Evolutionary conservation across 2,797 vertebrate species (phyloP).

Genomic region (Amblyopsis hoosieri): DNA sequence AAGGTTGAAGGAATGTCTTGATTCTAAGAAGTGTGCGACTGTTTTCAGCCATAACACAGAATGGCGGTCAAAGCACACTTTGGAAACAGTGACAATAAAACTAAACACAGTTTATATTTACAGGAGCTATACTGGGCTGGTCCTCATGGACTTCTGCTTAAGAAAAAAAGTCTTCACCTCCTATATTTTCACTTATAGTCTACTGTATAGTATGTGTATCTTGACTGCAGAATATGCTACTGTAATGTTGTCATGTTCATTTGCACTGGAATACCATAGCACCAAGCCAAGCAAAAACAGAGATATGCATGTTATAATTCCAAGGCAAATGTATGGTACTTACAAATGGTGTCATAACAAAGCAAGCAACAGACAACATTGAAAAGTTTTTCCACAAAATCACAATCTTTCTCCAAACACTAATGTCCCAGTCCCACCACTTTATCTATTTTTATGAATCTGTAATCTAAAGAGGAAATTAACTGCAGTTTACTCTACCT

Average conservation of each 20-base stretch:
- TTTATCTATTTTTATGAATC: conserved; percentile 3
- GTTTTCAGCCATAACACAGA: conserved; percentile 47
- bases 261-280: not conserved
- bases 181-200: too few species aligned
- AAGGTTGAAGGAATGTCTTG: conserved; percentile 9
- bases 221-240: too few species aligned
- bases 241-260: too few species aligned
- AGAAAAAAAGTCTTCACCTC: too few species aligned
- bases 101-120: conserved; percentile 1
- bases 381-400: conserved; percentile 26
- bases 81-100: conserved; percentile 35
- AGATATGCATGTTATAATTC: conserved; percentile 31
- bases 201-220: too few species aligned
- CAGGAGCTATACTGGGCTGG: not conserved
- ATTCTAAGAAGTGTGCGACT: conserved; percentile 17
- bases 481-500: not conserved
- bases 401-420: not conserved
- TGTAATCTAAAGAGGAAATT: conserved; percentile 2
- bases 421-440: not conserved
- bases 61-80: conserved; percentile 47
- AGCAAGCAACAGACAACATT: conserved; percentile 33
- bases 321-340: conserved; percentile 61
- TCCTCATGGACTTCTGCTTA: too few species aligned
- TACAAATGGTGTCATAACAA: conserved; percentile 50
- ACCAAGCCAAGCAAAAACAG: not conserved